Conservation (phyloP, 2,888 invertebrate genomes). For the Aethes cnicana region DNA sequence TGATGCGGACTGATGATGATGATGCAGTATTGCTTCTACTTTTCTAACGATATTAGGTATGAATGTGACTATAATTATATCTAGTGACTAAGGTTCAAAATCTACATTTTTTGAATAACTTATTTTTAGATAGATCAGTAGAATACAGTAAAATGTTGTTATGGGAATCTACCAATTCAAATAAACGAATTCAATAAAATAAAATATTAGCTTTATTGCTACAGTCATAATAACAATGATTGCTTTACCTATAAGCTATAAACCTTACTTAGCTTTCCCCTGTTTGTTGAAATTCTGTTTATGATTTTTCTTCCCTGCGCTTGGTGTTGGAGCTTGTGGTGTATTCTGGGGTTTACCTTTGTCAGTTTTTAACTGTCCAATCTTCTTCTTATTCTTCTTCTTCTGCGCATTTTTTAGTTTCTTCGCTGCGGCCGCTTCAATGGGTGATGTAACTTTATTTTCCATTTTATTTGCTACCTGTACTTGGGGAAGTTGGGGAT, state of each 20-base stretch:
- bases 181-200: not conserved
- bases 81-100: too few species aligned
- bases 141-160: too few species aligned
- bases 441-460: slow-evolving; percentile 48
- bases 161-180: too few species aligned
- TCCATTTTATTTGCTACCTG: slow-evolving; percentile 32
- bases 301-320: slow-evolving; percentile 47
- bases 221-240: slow-evolving; percentile 18
- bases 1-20: too few species aligned
- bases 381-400: slow-evolving; percentile 60
- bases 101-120: too few species aligned
- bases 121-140: too few species aligned
- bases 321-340: slow-evolving; percentile 37
- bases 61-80: too few species aligned
- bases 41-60: too few species aligned
- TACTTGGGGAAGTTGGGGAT: slow-evolving; percentile 12
- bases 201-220: slow-evolving; percentile 31
- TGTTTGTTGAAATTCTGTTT: slow-evolving; percentile 42
- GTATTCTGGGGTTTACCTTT: slow-evolving; percentile 40
- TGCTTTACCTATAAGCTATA: not conserved
- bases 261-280: slow-evolving; percentile 15
- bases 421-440: slow-evolving; percentile 54
- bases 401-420: slow-evolving; percentile 64
- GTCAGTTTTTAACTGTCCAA: slow-evolving; percentile 57
- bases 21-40: too few species aligned